A percentile compares a stretch with the other conserved stretches of the same genome.
Evolutionary conservation across 2,797 vertebrate species (phyloP).

Genomic region (Poeciliopsis paucimaculata): DNA sequence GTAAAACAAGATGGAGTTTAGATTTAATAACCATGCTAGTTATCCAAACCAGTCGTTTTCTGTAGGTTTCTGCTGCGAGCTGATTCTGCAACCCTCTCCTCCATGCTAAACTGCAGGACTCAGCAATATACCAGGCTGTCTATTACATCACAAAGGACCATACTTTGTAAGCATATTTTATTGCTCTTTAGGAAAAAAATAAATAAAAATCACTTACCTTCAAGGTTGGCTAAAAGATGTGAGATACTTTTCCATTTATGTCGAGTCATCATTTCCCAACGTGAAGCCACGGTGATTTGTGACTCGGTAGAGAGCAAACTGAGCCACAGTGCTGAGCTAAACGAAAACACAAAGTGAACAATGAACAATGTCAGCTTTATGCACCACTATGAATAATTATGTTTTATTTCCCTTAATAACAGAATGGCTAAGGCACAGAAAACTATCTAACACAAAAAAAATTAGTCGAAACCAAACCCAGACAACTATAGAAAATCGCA

Average conservation of each 20-base stretch:
- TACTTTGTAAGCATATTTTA: conserved; percentile 55
- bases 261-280: conserved; percentile 24
- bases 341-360: conserved; percentile 14
- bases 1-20: not conserved
- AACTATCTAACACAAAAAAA: not conserved
- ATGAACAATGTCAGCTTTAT: conserved; percentile 19
- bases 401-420: conserved; percentile 15
- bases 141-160: conserved; percentile 23
- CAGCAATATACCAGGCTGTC: conserved; percentile 33
- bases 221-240: conserved; percentile 20
- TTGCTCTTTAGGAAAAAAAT: conserved; percentile 43
- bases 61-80: conserved; percentile 14
- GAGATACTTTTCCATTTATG: conserved; percentile 13
- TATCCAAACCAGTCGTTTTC: not conserved
- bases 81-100: conserved; percentile 35
- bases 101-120: conserved; percentile 23
- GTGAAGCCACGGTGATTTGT: conserved; percentile 17
- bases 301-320: conserved; percentile 19
- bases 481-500: not conserved
- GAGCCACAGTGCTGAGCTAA: conserved; percentile 17
- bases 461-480: not conserved
- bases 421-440: not conserved
- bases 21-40: not conserved
- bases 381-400: conserved; percentile 18
- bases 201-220: conserved; percentile 7